phyloP scores from a whole-genome alignment of 2,888 invertebrate genomes.

The Pemphredon lugubris region DNA sequence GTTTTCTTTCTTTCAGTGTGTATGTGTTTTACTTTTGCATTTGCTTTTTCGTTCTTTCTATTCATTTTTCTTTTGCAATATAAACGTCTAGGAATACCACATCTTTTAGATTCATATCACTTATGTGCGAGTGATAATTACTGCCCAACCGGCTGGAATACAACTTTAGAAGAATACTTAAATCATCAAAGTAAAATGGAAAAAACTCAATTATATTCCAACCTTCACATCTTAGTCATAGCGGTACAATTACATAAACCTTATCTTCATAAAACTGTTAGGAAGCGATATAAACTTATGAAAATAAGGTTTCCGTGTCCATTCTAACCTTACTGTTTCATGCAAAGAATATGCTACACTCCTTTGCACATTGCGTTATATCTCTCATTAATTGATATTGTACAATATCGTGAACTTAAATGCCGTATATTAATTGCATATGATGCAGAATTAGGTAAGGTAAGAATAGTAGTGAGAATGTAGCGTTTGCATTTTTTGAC shows the following conservation, averaged over 20 bases:
- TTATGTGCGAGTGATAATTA: constrained; percentile 47
- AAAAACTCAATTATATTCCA: constrained; percentile 71
- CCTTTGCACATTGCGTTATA: constrained; percentile 44
- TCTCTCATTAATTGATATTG: constrained; percentile 60
- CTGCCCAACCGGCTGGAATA: constrained; percentile 73
- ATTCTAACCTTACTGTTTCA: constrained; percentile 75
- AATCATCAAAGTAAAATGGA: constrained; percentile 46
- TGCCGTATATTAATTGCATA: constrained; percentile 57
- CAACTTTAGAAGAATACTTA: constrained; percentile 61
- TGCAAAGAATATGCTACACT: constrained; percentile 56
- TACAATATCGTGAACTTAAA: constrained; percentile 58
- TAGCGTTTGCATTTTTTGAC: constrained; percentile 72
- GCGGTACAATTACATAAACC: constrained; percentile 68
- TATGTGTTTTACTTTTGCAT: constrained; percentile 34
- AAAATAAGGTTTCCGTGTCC: constrained; percentile 72
- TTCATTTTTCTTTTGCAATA: constrained; percentile 61
- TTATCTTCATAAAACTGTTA: constrained; percentile 69
- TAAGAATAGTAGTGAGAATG: constrained; percentile 75
- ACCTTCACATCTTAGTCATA: constrained; percentile 77
- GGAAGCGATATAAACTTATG: constrained; percentile 67
- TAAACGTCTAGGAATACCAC: constrained; percentile 70
- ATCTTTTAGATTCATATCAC: constrained; percentile 60
- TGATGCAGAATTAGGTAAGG: constrained; percentile 70
- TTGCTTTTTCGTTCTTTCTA: constrained; percentile 39
- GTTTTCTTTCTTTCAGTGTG: constrained; percentile 48